Base-by-base conservation (phyloP, 2,113 vertebrate species). In the Craseonycteris thonglongyai region DNA sequence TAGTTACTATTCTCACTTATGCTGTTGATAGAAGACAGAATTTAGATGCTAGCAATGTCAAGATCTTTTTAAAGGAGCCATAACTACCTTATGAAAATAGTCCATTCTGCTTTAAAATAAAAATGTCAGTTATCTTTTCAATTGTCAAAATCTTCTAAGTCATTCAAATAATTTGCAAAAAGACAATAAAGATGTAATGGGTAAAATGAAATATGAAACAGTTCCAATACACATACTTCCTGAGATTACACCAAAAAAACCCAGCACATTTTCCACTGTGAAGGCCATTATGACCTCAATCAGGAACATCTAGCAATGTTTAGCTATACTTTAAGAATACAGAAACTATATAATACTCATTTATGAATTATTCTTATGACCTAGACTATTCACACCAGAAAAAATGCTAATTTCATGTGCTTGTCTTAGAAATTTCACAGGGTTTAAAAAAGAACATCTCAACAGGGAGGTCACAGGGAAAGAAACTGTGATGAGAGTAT, bases 1-100 rank as follows among this genome's bases (percentile, higher is more conserved):
- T n/a, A 90, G 49, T 87, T 96, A 63, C 74, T 95, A 21, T 74
- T 94, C 47, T 82, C 19, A 61, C 3, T 61, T 28, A 93, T 28
- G 26, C 45, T 74, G 21, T 26, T n/a, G 68, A 90, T 8, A 19
- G 26, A 65, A 51, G 49, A 87, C 7, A 86, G 75, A 61, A 88
- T 79, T 83, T 58, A 76, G 61, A 87, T 72, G 16, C 40, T 51
- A 65, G 47, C 22, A 94, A 6, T 10, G n/a, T 72, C 75, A 95
- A 56, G 33, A 69, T 63, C 45, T 58, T 93, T 88, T 79, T 51
- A 94, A 87, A 89, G 58, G 24, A 86, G 26, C 69, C 58, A 89
- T 45, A 54, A 68, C 88, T 80, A 68, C 26, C 35, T 80, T 74
- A 68, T 40, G 33, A 87, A 96, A 88, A 74, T 79, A 86, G 88